A percentile compares a stretch with the other conserved stretches of the same genome.
Conservation (phyloP, 2,888 invertebrate genomes). For the Netelia inedita region DNA sequence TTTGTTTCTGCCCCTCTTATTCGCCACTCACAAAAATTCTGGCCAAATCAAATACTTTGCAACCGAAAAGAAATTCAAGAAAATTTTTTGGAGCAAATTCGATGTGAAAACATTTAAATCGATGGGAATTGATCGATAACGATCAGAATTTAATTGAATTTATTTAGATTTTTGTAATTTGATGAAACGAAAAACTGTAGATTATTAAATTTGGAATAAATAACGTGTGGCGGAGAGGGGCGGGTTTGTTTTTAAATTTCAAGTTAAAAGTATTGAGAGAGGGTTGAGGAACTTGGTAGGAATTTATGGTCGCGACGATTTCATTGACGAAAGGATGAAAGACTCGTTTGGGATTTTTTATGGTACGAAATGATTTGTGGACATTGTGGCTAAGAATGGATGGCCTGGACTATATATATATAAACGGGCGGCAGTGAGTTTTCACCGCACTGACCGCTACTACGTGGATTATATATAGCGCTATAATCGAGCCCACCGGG, state of each 20-base stretch:
- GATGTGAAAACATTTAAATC: no score
- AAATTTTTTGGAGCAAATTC: no score
- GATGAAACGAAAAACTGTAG: no score
- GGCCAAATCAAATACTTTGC: background rate
- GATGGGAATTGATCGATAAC: no score
- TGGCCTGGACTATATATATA: constrained; percentile 18
- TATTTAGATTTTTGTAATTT: no score
- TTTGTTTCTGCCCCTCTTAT: background rate
- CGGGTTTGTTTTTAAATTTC: background rate
- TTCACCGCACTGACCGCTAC: constrained; percentile 51
- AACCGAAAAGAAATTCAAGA: no score
- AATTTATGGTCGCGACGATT: constrained; percentile 7
- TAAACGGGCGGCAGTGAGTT: constrained; percentile 44
- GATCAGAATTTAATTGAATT: no score
- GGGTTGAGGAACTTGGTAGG: background rate
- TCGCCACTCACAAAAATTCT: background rate
- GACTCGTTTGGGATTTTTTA: background rate
- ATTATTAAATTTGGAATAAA: no score
- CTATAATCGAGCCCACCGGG: constrained; percentile 49
- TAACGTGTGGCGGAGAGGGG: no score
- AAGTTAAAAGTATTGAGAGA: background rate
- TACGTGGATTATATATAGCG: background rate
- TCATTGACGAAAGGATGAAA: constrained; percentile 30
- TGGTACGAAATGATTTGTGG: constrained; percentile 46
- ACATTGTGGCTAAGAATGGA: constrained; percentile 48